These are phyloP conservation scores for Orientallactaga sibirica DNA, from an alignment of 2,797 vertebrate genomes.

Conservation along the genomic window DNA sequence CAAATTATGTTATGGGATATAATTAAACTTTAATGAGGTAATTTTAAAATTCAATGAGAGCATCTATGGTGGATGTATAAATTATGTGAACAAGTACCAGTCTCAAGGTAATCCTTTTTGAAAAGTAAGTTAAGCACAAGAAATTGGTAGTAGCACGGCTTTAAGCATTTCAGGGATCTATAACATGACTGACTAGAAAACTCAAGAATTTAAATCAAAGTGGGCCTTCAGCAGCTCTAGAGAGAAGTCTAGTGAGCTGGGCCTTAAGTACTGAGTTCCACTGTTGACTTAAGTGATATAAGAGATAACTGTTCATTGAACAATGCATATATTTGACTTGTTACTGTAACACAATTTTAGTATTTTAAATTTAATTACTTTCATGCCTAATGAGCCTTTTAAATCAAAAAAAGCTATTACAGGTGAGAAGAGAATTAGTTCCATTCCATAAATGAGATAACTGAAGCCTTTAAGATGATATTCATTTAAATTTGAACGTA, in stretches of 20 bases:
- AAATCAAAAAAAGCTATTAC: neutral
- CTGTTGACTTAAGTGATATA: neutral
- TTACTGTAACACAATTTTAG: neutral
- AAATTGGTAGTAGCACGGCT: neutral
- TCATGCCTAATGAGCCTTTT: neutral
- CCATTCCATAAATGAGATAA: neutral
- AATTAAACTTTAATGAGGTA: constrained; percentile 65
- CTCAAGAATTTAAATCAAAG: constrained; percentile 65
- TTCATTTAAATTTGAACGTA: neutral
- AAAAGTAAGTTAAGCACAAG: constrained; percentile 53
- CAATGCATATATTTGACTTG: constrained; percentile 13
- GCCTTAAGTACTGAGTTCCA: constrained; percentile 3
- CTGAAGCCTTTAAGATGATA: neutral
- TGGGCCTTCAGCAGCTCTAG: neutral
- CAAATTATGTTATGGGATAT: constrained; percentile 5
- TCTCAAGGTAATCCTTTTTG: constrained; percentile 42
- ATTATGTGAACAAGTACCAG: constrained; percentile 45
- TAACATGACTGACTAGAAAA: constrained; percentile 21
- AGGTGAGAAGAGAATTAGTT: neutral
- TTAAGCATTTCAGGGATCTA: constrained; percentile 36
- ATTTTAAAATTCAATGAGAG: constrained; percentile 65
- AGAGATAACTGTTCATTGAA: neutral
- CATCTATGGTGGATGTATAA: neutral
- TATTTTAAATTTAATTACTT: constrained; percentile 6
- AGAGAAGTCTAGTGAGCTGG: constrained; percentile 14